Evolutionary conservation across 2,113 vertebrate species (phyloP).

Genomic region (Oenanthe melanoleuca): DNA sequence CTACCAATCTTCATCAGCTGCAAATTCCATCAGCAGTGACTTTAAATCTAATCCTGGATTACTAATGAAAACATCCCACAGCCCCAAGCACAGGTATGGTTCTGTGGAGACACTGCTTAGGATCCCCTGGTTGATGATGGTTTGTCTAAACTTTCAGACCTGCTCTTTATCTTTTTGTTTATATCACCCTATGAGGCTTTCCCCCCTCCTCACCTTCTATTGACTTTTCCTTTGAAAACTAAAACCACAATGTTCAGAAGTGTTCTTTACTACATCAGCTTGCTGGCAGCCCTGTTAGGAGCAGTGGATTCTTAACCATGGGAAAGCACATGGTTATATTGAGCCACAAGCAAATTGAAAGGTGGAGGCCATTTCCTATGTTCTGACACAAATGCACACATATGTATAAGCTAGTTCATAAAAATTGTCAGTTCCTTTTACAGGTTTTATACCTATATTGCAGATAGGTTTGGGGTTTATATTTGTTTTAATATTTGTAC

Average conservation of each 20-base stretch:
- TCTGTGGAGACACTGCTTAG: background rate
- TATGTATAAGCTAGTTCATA: background rate
- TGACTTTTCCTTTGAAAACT: background rate
- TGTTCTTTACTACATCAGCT: background rate
- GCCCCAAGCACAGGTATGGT: background rate
- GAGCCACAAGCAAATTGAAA: background rate
- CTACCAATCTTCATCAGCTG: background rate
- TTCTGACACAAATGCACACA: background rate
- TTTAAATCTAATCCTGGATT: constrained; percentile 11
- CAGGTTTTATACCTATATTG: background rate
- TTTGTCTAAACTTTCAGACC: background rate
- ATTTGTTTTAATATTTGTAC: background rate
- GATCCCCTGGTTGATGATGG: background rate
- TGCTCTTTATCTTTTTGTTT: background rate
- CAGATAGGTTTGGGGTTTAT: background rate
- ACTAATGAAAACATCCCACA: background rate
- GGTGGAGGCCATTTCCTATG: background rate
- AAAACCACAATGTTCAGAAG: background rate
- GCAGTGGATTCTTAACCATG: background rate
- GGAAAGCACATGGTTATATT: background rate
- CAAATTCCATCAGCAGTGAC: background rate
- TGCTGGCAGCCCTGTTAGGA: background rate
- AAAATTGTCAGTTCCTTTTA: background rate
- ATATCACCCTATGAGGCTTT: background rate
- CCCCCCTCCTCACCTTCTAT: background rate